Evolutionary conservation across 2,797 vertebrate genomes (phyloP).

Genomic region (Gadopsis marmoratus): DNA sequence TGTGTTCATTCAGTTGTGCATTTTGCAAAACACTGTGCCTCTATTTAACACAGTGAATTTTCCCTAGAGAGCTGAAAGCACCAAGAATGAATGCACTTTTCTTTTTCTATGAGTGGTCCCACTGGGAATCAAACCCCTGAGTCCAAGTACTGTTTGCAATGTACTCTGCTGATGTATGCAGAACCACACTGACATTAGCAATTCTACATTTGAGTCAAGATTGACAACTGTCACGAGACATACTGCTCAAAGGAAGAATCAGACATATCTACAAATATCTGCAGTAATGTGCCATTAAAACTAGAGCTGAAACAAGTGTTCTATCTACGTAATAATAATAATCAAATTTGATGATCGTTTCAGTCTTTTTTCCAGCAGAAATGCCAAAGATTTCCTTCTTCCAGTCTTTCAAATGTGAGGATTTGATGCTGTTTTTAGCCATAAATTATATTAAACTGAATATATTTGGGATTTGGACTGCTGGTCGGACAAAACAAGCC

Average conservation of each 20-base stretch:
- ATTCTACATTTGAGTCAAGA: constrained; percentile 37
- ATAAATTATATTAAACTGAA: neutral
- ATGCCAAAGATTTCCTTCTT: neutral
- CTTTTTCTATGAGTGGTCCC: constrained; percentile 50
- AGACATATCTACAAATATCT: neutral
- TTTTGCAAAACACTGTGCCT: constrained; percentile 17
- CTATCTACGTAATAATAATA: neutral
- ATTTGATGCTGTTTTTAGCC: constrained; percentile 4
- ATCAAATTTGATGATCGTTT: neutral
- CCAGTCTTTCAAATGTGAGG: neutral
- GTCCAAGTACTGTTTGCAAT: constrained; percentile 32
- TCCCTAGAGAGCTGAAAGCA: constrained; percentile 33
- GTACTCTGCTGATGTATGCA: constrained; percentile 51
- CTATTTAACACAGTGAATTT: constrained; percentile 41
- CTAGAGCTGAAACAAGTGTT: neutral
- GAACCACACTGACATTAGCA: constrained; percentile 41
- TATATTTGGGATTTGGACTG: neutral
- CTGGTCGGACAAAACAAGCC: neutral
- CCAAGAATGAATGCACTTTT: constrained; percentile 41
- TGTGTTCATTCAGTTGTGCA: constrained; percentile 28
- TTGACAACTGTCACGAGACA: constrained; percentile 35
- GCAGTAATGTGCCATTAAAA: constrained; percentile 8
- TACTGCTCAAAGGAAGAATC: constrained; percentile 12
- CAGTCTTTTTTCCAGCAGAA: neutral
- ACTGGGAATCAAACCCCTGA: constrained; percentile 47